Evolutionary conservation across 2,888 invertebrate genomes (phyloP).

Genomic region (Tenthredo distinguenda): DNA sequence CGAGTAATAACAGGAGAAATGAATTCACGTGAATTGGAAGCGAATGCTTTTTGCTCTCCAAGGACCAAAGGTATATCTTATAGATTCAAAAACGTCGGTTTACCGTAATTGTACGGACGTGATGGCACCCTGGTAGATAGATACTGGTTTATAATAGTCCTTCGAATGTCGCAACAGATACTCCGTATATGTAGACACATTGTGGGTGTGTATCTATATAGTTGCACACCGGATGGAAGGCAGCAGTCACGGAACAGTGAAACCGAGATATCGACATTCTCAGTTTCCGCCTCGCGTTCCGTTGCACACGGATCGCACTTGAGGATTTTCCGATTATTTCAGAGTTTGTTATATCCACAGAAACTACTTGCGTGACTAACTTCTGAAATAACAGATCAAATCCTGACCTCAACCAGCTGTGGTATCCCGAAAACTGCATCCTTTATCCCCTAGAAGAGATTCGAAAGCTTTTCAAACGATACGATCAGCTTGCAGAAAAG

Average conservation of each 20-base stretch:
- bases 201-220: background rate
- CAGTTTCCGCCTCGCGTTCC: constrained; percentile 33
- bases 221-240: constrained; percentile 20
- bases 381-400: background rate
- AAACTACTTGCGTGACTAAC: constrained; percentile 16
- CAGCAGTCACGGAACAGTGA: constrained; percentile 32
- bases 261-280: constrained; percentile 47
- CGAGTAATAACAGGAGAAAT: background rate
- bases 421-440: background rate
- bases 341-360: background rate
- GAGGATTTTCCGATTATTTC: constrained; percentile 37
- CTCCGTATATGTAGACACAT: background rate
- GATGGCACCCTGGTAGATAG: background rate
- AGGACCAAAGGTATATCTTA: background rate
- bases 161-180: constrained; percentile 20
- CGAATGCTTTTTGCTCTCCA: background rate
- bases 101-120: constrained; percentile 21
- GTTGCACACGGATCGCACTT: constrained; percentile 27
- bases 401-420: constrained; percentile 12
- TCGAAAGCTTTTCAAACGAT: background rate
- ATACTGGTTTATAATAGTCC: background rate
- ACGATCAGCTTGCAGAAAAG: constrained; percentile 13
- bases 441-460: background rate
- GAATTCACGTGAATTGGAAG: constrained; percentile 5
- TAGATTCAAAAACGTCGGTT: constrained; percentile 16